Evolutionary conservation across 2,797 vertebrate genomes (phyloP).

Genomic region (Syndactyla subalaris): DNA sequence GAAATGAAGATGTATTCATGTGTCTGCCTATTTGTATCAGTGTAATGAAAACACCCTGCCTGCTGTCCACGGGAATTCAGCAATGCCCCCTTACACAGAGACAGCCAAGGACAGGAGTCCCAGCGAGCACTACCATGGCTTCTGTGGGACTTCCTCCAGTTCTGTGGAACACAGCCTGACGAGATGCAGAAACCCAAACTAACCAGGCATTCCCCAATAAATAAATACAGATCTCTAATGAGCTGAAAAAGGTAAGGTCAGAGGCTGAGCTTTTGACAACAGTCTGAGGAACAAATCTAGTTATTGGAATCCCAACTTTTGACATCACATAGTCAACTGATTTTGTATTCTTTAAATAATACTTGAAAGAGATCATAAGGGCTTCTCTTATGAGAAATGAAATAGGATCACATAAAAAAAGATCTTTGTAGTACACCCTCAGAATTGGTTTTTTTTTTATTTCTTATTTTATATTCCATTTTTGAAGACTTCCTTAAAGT

Average conservation of each 20-base stretch:
- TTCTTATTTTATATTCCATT: slow-evolving; percentile 49
- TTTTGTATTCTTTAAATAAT: not conserved
- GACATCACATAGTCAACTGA: not conserved
- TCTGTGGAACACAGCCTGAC: not conserved
- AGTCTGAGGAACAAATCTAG: not conserved
- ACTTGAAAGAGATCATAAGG: not conserved
- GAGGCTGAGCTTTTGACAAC: not conserved
- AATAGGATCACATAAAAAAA: not conserved
- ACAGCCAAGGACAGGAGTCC: no score
- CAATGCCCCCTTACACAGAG: not conserved
- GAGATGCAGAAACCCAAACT: not conserved
- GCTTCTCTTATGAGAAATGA: not conserved
- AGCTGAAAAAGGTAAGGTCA: not conserved
- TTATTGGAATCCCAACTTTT: not conserved
- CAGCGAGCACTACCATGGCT: not conserved
- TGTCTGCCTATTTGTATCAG: not conserved
- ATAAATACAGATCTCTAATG: not conserved
- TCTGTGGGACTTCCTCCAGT: not conserved
- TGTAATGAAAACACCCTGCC: not conserved
- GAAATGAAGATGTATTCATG: accelerated
- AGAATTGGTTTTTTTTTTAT: not conserved
- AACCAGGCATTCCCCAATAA: not conserved
- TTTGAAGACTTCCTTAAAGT: slow-evolving; percentile 48
- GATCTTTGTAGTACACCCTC: slow-evolving; percentile 50
- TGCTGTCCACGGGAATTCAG: not conserved